These are phyloP conservation scores for Sphaeridia pumilis DNA, from an alignment of 2,888 invertebrate species.

Conservation along the genomic window DNA sequence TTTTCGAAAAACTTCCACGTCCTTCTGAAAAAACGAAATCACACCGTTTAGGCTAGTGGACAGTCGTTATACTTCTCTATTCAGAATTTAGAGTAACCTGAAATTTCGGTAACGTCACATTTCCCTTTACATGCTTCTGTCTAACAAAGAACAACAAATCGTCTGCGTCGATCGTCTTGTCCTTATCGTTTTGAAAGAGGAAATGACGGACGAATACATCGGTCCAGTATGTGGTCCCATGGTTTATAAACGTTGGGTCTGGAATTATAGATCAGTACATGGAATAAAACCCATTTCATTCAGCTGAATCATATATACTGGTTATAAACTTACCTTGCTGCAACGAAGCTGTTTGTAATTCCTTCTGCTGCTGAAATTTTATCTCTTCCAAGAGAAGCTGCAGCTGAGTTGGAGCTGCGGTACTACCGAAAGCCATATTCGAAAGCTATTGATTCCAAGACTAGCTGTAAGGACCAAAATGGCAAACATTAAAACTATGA, in stretches of 20 bases:
- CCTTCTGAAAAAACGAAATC: constrained; percentile 50
- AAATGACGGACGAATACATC: constrained; percentile 89
- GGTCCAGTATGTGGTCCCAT: constrained; percentile 91
- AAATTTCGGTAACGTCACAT: constrained; percentile 67
- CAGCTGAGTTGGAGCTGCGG: constrained; percentile 52
- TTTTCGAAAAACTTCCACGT: constrained; percentile 93
- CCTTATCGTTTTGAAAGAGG: constrained; percentile 41
- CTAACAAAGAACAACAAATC: constrained; percentile 93
- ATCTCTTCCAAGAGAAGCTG: constrained; percentile 82
- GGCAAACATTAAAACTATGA: too few species aligned
- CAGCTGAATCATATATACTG: not conserved
- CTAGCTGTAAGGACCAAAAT: too few species aligned
- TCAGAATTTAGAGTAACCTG: constrained; percentile 52
- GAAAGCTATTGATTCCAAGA: not conserved
- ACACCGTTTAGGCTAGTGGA: not conserved
- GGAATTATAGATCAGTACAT: not conserved
- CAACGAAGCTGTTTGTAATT: constrained; percentile 28
- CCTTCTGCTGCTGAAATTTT: constrained; percentile 77
- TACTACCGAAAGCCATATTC: constrained; percentile 14
- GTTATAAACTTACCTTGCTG: constrained; percentile 21
- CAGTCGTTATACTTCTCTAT: too few species aligned
- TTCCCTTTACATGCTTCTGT: constrained; percentile 73
- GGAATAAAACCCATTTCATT: not conserved
- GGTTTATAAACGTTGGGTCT: constrained; percentile 56
- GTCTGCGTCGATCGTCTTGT: constrained; percentile 75